phyloP scores from a whole-genome alignment of 2,113 vertebrate genomes.

The Polypterus senegalus region DNA sequence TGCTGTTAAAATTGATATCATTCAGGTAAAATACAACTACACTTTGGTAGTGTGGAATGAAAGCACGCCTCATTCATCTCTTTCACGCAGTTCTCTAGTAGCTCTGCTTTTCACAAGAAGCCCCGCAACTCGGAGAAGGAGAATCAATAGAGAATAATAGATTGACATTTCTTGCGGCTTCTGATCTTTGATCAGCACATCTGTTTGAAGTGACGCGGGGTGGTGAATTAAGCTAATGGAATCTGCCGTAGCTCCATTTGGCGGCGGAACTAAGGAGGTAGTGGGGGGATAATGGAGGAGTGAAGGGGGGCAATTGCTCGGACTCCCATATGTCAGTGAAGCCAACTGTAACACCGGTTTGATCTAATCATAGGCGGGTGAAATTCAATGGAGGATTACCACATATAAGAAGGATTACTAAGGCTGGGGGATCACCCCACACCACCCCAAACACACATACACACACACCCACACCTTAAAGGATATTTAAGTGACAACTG shows the following conservation, averaged over 20 bases:
- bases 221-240: not conserved
- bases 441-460: not conserved
- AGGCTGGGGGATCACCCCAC: not conserved
- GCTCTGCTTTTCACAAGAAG: too few relatives aligned
- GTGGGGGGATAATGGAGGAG: not conserved
- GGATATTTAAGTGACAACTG: too few relatives aligned
- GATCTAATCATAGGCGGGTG: not conserved
- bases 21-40: too few relatives aligned
- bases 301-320: too few relatives aligned
- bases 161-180: not conserved
- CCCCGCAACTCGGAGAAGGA: too few relatives aligned
- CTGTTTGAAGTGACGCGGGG: not conserved
- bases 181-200: slow-evolving; percentile 2
- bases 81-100: too few relatives aligned
- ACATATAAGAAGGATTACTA: not conserved
- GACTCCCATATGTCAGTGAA: not conserved
- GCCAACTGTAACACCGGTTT: not conserved
- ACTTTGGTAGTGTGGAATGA: too few relatives aligned
- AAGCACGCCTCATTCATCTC: too few relatives aligned
- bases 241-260: not conserved
- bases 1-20: too few relatives aligned
- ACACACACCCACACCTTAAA: not conserved
- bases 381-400: not conserved
- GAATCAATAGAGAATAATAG: not conserved
- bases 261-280: not conserved